These are phyloP conservation scores for Hoplostethus mediterraneus DNA, from an alignment of 2,797 vertebrate genomes.

Conservation along the genomic window DNA sequence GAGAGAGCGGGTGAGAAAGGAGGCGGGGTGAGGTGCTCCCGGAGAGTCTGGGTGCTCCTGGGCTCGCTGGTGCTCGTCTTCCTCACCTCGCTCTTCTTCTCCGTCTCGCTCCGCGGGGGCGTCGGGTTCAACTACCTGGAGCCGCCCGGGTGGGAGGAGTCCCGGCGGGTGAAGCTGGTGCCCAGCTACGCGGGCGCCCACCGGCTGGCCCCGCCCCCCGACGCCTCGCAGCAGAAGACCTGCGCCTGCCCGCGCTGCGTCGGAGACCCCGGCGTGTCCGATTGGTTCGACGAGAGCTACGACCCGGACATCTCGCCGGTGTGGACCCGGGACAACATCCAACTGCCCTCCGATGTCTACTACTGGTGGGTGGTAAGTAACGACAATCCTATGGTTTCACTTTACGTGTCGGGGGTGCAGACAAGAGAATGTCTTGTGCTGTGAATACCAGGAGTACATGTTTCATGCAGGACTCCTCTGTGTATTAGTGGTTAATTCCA, in stretches of 20 bases:
- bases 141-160: constrained; percentile 86
- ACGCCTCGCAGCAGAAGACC: constrained; percentile 79
- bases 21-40: constrained; percentile 88
- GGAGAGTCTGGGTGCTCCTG: constrained; percentile 92
- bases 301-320: constrained; percentile 91
- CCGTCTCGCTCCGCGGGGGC: constrained; percentile 92
- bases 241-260: constrained; percentile 91
- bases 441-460: too few relatives aligned
- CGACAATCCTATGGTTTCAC: not conserved
- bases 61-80: constrained; percentile 91
- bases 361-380: constrained; percentile 99
- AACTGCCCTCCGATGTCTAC: constrained; percentile 93
- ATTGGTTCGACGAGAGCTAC: constrained; percentile 95
- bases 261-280: constrained; percentile 84
- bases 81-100: constrained; percentile 95
- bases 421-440: not conserved
- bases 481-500: too few relatives aligned
- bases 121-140: constrained; percentile 89
- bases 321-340: constrained; percentile 95
- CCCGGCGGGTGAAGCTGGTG: constrained; percentile 92
- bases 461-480: too few relatives aligned
- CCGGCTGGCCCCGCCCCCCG: constrained; percentile 62
- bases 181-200: constrained; percentile 88
- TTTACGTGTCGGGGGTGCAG: not conserved
- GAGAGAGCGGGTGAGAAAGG: constrained; percentile 50